A percentile compares a stretch with the other conserved stretches of the same genome.
Conservation (phyloP, 2,797 vertebrate species). For the Syngnathus acus region DNA sequence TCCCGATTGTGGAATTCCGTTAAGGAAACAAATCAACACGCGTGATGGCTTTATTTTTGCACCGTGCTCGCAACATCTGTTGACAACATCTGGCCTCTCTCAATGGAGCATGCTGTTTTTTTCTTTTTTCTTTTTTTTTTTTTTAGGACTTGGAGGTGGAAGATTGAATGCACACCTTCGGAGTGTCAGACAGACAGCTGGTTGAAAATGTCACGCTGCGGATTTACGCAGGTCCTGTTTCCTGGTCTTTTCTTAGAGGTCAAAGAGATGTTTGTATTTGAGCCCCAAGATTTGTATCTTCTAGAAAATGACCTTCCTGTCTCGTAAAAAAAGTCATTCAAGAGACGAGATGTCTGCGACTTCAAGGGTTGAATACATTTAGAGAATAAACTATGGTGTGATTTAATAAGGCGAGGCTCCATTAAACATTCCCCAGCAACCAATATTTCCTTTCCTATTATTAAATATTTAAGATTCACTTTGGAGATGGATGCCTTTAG, state of each 20-base stretch:
- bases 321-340: not conserved
- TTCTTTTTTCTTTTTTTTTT: not conserved
- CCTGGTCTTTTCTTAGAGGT: constrained; percentile 38
- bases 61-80: constrained; percentile 39
- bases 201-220: constrained; percentile 17
- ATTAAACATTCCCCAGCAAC: not conserved
- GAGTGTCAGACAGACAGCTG: constrained; percentile 12
- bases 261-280: constrained; percentile 24
- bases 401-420: constrained; percentile 1
- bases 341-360: not conserved
- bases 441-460: constrained; percentile 1
- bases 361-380: not conserved
- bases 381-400: not conserved
- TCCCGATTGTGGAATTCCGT: constrained; percentile 4
- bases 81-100: constrained; percentile 32
- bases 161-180: constrained; percentile 1
- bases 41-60: constrained; percentile 15
- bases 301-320: not conserved
- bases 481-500: not conserved
- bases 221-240: constrained; percentile 52
- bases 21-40: not conserved
- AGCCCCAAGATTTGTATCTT: not conserved
- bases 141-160: not conserved
- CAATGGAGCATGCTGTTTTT: not conserved
- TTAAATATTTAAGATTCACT: constrained; percentile 7